Evolutionary conservation across 2,113 vertebrate species (phyloP).

Genomic region (Gnathonemus longibarbis): DNA sequence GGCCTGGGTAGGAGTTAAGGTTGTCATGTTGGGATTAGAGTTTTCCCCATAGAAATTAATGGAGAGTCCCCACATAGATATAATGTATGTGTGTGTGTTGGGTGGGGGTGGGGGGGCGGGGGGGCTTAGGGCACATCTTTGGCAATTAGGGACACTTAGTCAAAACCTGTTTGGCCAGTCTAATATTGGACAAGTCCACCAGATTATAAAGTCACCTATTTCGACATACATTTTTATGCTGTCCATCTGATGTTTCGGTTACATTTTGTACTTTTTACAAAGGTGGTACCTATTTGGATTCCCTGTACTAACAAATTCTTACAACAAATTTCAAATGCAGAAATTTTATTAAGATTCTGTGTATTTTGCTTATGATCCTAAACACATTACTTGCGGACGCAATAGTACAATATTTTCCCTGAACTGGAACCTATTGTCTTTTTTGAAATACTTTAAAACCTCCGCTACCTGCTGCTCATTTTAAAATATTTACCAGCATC

Average conservation of each 20-base stretch:
- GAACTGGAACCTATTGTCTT: background rate
- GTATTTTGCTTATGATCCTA: background rate
- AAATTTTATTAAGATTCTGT: background rate
- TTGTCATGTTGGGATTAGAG: too few species aligned
- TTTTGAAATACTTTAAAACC: background rate
- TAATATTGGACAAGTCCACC: background rate
- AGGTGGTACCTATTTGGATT: background rate
- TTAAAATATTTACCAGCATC: background rate
- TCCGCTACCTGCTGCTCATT: background rate
- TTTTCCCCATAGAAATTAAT: too few species aligned
- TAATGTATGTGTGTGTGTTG: too few species aligned
- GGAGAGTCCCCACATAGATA: too few species aligned
- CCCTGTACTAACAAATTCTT: background rate
- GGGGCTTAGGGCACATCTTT: background rate
- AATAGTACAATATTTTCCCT: background rate
- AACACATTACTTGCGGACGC: background rate
- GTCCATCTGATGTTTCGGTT: background rate
- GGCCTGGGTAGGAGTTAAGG: too few species aligned
- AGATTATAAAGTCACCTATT: background rate
- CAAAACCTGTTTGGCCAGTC: background rate
- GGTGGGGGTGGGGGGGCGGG: conserved; percentile 26
- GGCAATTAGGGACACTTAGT: background rate
- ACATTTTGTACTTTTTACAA: background rate
- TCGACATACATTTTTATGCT: background rate
- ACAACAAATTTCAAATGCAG: background rate